Evolutionary conservation across 2,888 invertebrate genomes (phyloP).

Genomic region (Metallyticus violacea): DNA sequence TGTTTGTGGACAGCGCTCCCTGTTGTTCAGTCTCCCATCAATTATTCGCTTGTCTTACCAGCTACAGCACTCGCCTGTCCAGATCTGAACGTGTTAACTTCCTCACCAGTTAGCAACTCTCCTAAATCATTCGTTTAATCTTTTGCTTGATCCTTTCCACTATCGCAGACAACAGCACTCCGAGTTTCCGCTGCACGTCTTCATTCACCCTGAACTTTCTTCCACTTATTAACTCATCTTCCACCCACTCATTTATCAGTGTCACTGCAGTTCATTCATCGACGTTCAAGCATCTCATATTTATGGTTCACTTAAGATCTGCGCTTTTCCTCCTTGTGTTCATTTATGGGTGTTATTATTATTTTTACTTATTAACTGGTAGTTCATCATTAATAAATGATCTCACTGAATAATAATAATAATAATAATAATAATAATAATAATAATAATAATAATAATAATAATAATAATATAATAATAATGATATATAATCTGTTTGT

Average conservation of each 20-base stretch:
- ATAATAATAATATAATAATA: too few species aligned
- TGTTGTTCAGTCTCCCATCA: too few species aligned
- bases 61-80: too few species aligned
- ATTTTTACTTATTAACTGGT: not conserved
- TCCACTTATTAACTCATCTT: not conserved
- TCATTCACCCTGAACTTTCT: not conserved
- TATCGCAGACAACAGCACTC: not conserved
- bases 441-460: too few species aligned
- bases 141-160: not conserved
- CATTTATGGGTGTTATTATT: not conserved
- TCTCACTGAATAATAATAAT: not conserved
- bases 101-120: too few species aligned
- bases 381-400: not conserved
- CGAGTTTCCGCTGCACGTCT: not conserved
- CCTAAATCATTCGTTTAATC: not conserved
- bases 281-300: not conserved
- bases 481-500: too few species aligned
- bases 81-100: too few species aligned
- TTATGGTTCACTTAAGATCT: not conserved
- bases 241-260: not conserved
- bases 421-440: too few species aligned
- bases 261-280: not conserved
- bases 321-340: not conserved
- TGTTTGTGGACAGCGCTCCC: too few species aligned
- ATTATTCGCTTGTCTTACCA: too few species aligned